Percentiles rank a stretch among this genome's conserved stretches.
These are phyloP conservation scores for Drosophila eohydei DNA, from an alignment of 2,888 invertebrate species.

Conservation along the genomic window DNA sequence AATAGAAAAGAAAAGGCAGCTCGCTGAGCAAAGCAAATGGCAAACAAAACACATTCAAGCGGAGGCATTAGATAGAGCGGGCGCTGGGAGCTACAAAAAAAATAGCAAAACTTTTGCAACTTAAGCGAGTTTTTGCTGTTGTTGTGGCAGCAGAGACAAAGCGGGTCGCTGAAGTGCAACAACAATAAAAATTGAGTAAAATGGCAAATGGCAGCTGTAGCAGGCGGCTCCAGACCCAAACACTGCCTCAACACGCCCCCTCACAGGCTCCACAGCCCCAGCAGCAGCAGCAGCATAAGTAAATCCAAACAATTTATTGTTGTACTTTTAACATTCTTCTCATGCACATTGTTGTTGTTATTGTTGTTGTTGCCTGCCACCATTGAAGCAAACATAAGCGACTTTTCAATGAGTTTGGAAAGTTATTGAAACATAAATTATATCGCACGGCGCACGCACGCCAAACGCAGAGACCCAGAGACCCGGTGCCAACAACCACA, in stretches of 20 bases:
- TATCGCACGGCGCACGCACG: conserved; percentile 79
- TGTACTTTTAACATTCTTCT: conserved; percentile 78
- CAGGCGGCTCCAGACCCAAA: conserved; percentile 40
- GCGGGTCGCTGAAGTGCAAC: conserved; percentile 76
- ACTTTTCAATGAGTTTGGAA: conserved; percentile 78
- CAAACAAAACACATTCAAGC: conserved; percentile 72
- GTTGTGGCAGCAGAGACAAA: conserved; percentile 61
- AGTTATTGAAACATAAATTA: conserved; percentile 78
- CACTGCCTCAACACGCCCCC: neutral
- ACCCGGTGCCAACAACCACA: conserved; percentile 46
- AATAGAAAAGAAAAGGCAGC: conserved; percentile 27
- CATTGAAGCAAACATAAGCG: conserved; percentile 78
- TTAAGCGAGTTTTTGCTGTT: conserved; percentile 61
- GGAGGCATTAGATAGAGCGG: conserved; percentile 31
- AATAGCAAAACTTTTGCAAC: conserved; percentile 77
- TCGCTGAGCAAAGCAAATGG: conserved; percentile 65
- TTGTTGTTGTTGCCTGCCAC: conserved; percentile 64
- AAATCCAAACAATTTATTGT: conserved; percentile 78
- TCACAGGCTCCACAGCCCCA: neutral
- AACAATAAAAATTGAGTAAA: conserved; percentile 79
- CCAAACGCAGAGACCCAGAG: conserved; percentile 56
- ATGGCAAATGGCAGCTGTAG: conserved; percentile 74
- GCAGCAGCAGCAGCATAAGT: conserved; percentile 54
- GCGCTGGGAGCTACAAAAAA: conserved; percentile 41
- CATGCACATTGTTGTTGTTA: conserved; percentile 60